Base-by-base conservation (phyloP, 2,113 vertebrate species). In the Uropsilus gracilis region DNA sequence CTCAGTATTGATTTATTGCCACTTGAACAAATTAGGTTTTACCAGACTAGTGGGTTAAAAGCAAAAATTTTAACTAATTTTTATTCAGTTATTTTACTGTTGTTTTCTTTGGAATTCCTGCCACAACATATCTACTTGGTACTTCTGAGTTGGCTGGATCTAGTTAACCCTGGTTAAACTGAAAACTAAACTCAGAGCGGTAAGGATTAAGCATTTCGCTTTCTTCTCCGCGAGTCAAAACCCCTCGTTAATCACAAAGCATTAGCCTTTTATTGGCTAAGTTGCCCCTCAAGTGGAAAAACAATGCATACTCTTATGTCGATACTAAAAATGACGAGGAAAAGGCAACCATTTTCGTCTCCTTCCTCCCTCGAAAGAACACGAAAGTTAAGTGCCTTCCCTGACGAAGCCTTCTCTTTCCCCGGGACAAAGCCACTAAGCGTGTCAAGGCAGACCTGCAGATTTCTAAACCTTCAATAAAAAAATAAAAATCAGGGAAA, bases 201-300 rank as follows among this genome's bases (percentile, higher is more conserved):
- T 22, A 3, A 37, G 73, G 61, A 32, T 12, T 39, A 64, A 73
- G 14, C 61, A 48, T 76, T 81, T 18, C 28, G 8, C 11, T 66
- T 90, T 63, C 44, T 75, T 76, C 72, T 61, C 66, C 3, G 39
- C 24, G 0, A 64, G 28, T 82, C 37, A 77, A 90, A 94, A 94
- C n/a, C 73, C 28, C 48, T 55, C 59, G 26, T 39, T 75, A 72
- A 80, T 69, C 81, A 87, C 64, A 92, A 92, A 92, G 72, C 53
- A 64, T 2, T 63, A 34, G 26, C 16, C 39, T 91, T 86, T 86
- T 37, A 80, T 64, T 6, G 5, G 26, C 14, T 55, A 61, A 53
- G 72, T 86, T 50, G 46, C 72, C 72, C 46, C 12, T 63, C 44
- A 88, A 90, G 80, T 44, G 28, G 28, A 94, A 80, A 78, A 17